A percentile compares a stretch with the other conserved stretches of the same genome.
Evolutionary conservation across 2,113 vertebrate genomes (phyloP).

Genomic region (Platanista minor): DNA sequence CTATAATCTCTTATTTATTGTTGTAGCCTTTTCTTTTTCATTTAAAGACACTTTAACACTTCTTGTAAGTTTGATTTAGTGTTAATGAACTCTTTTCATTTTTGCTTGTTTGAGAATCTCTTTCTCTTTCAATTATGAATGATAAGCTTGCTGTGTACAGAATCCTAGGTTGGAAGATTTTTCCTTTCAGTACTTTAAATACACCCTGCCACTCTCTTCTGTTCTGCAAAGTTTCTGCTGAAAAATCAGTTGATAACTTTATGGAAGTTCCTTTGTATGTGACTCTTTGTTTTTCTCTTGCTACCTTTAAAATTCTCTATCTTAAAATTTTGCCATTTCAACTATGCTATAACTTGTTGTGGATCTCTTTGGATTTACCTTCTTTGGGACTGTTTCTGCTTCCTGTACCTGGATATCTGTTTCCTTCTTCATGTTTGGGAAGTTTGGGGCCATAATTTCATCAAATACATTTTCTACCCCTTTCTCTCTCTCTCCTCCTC

Average conservation of each 20-base stretch:
- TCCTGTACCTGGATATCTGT: background rate
- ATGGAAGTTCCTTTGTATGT: background rate
- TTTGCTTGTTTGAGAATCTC: background rate
- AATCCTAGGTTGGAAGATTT: background rate
- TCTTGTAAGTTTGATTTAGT: background rate
- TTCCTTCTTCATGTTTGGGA: background rate
- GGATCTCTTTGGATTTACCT: background rate
- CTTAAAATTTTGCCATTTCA: background rate
- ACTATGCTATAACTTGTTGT: background rate
- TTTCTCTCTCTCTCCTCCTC: background rate
- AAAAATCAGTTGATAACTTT: background rate
- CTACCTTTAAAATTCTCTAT: background rate
- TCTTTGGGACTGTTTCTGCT: background rate
- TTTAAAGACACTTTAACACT: background rate
- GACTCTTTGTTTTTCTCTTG: background rate
- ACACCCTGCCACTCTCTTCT: background rate
- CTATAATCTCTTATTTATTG: background rate
- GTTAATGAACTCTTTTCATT: background rate
- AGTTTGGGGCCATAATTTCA: background rate
- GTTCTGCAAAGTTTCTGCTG: background rate
- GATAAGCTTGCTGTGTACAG: background rate
- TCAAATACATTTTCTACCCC: background rate
- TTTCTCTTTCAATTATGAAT: background rate
- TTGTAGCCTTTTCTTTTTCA: background rate
- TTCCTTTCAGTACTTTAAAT: background rate